A percentile compares a stretch with the other conserved stretches of the same genome.
Evolutionary conservation across 1,140 invertebrate species (phyloP).

Genomic region (Uloborus diversus): DNA sequence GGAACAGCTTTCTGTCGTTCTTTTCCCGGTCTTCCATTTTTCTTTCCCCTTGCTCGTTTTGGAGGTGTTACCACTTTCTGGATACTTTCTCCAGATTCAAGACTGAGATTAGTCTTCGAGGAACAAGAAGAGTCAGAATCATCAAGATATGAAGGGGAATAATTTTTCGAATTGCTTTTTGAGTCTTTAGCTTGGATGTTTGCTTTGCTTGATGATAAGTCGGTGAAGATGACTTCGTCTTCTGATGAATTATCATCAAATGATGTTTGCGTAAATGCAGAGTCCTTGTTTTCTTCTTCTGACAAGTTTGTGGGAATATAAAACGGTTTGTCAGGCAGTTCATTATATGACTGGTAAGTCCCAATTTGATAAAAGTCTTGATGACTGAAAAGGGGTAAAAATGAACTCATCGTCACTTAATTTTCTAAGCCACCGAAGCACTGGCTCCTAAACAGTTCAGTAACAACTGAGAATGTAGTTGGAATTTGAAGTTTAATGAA

Average conservation of each 20-base stretch:
- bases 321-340: not conserved
- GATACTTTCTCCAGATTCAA: not conserved
- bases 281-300: not conserved
- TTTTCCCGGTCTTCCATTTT: not conserved
- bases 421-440: too few species aligned
- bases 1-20: constrained; percentile 6
- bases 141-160: not conserved
- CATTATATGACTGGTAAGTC: not conserved
- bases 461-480: too few species aligned
- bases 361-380: not conserved
- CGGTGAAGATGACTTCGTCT: constrained; percentile 27
- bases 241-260: constrained; percentile 12
- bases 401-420: constrained; percentile 38
- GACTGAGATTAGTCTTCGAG: constrained; percentile 10
- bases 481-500: too few species aligned
- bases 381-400: not conserved
- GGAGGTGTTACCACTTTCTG: not conserved
- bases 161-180: not conserved
- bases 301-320: not conserved
- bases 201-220: constrained; percentile 13
- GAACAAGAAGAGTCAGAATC: constrained; percentile 35
- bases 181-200: not conserved
- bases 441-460: too few species aligned
- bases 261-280: not conserved
- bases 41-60: not conserved